Base-by-base conservation (phyloP, 1,140 invertebrate genomes). In the Drosophila kepulauana region DNA sequence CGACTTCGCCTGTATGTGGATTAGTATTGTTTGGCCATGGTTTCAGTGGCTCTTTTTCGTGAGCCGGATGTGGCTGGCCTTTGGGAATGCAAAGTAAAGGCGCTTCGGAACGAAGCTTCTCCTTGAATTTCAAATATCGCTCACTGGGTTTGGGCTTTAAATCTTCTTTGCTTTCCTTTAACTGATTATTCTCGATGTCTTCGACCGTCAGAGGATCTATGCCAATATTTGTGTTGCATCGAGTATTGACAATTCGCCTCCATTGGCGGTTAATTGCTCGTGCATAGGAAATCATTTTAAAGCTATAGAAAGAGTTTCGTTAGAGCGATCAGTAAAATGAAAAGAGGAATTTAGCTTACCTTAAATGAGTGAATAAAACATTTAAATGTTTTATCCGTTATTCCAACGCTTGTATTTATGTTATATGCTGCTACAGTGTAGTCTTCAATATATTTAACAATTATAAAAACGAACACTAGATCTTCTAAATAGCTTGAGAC, bases 1-100 rank as follows among this genome's bases (percentile, higher is more conserved):
- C 97, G 49, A 91, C 75, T 68, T 92, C 89, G n/a, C 89, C 99
- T 28, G 99, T 99, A 70, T 95, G 79, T 7, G 98, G 98, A 94
- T 99, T 99, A 2, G 93, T 96, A 82, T 97, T 95, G 92, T 99
- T 94, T 4, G 84, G 80, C 84, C 84, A 89, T 1, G 69, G 69
- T 20, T 10, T 3, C 13, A 84, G 28, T 2, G 78, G 85, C 43
- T 87, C 84, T 70, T 63, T 52, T 15, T 78, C 80, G 28, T 84
- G 78, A 1, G 69, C 85, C 64, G 84, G 85, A 73, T 84, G 85
- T 41, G 67, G 64, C 43, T 54, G 30, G 5, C 28, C 45, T 46
- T 89, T 67, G 13, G 85, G 69, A 4, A 82, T 1, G 1, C 20
- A 2, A 0, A 5, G 2, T 0, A 49, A 10, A 0, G 78, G 74